A percentile compares a stretch with the other conserved stretches of the same genome.
phyloP scores from a whole-genome alignment of 2,797 vertebrate species.

The Hylomyscus alleni region DNA sequence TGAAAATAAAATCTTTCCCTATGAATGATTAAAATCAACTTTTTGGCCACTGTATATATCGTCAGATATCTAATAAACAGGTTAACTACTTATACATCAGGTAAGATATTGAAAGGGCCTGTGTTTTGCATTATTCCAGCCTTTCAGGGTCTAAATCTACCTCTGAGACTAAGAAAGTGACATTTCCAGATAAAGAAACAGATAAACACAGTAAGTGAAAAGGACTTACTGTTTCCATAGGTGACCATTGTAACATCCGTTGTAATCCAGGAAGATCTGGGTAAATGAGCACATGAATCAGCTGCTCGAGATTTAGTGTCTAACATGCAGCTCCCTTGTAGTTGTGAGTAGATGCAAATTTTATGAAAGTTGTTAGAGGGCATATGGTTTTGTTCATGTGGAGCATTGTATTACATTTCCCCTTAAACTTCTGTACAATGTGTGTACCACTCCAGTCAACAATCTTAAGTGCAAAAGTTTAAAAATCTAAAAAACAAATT shows the following conservation, averaged over 20 bases:
- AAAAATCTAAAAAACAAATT: neutral
- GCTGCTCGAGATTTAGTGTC: neutral
- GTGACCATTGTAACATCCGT: neutral
- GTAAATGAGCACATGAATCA: neutral
- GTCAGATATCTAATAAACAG: conserved; percentile 11
- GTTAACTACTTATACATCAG: neutral
- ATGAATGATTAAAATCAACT: conserved; percentile 11
- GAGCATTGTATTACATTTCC: neutral
- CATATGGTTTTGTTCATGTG: neutral
- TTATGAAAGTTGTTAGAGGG: neutral
- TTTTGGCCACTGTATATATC: neutral
- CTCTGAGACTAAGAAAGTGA: neutral
- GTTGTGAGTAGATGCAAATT: neutral
- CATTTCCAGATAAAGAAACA: neutral
- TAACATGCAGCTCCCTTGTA: neutral
- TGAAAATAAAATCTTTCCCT: neutral
- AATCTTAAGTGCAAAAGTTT: neutral
- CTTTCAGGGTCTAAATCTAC: neutral
- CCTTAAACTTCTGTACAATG: neutral
- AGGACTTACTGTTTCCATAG: neutral
- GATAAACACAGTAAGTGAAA: neutral
- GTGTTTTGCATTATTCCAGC: neutral
- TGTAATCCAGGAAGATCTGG: neutral
- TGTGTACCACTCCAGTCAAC: neutral
- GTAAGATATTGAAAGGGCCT: neutral